Evolutionary conservation across 2,797 vertebrate genomes (phyloP), one percentile per base, ranked within the genome.

Genomic region (Dermochelys coriacea): DNA sequence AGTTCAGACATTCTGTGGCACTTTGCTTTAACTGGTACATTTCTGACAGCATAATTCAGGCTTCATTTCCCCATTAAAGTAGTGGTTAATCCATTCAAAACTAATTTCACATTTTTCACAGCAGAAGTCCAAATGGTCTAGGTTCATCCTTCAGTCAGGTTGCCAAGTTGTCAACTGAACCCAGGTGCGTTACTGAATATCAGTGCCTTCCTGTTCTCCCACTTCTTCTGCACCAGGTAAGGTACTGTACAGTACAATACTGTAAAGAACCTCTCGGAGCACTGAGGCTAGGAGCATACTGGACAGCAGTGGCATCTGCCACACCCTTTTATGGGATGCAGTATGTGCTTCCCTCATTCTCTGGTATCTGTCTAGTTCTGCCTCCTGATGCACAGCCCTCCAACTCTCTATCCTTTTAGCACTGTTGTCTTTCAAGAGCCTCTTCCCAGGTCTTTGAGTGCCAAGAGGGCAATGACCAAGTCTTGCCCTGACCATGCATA

Each of bases 31-130:
- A 0, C 89, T 96, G 87, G 85, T 88, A 84, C 8, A 31, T 25
- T 86, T 93, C 18, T 57, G 92, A 77, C 80, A 88, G 87, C 96
- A 87, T 61, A 91, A 12, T 80, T 29, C 64, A 12, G 37, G 19
- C 89, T 94, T 89, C n/a, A 37, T 51, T 55, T 15, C 80, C 85
- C 91, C 85, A 85, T 87, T 83, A 88, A 96, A 80, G 93, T 23
- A 84, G 47, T 93, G 64, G 80, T 18, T 84, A 34, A 41, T 87
- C 93, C 87, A 79, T 88, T 91, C 74, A 91, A 87, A 95, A 85
- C 68, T 27, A 52, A 10, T 15, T 78, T 82, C 82, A 52, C 80
- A 91, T 96, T 59, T 88, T 96, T 64, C 85, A 52, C 21, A 64
- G 34, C 50, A 27, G 82, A 68, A 25, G 31, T 15, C 57, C 64